phyloP scores from a whole-genome alignment of 2,113 vertebrate genomes.

The Climacteris rufus region DNA sequence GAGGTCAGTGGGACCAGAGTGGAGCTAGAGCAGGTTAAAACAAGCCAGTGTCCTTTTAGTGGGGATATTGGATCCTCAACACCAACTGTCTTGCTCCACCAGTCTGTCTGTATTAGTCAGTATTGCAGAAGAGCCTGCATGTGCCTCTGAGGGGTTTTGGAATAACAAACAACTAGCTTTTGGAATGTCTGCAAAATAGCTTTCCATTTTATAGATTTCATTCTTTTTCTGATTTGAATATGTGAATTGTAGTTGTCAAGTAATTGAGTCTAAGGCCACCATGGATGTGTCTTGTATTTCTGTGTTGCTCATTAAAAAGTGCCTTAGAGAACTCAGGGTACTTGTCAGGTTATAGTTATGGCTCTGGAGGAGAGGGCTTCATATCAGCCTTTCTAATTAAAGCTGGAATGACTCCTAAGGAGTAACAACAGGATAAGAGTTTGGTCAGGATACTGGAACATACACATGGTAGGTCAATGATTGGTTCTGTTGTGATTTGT shows the following conservation, averaged over 20 bases:
- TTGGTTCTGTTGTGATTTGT: background rate
- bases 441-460: background rate
- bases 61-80: background rate
- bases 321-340: background rate
- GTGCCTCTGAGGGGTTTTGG: background rate
- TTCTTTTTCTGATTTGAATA: background rate
- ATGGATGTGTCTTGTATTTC: background rate
- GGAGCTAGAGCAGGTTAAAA: background rate
- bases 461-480: background rate
- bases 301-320: background rate
- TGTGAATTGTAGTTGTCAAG: background rate
- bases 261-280: background rate
- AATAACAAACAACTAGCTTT: background rate
- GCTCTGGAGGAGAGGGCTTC: background rate
- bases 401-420: background rate
- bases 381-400: background rate
- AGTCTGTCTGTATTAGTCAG: background rate
- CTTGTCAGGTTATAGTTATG: background rate
- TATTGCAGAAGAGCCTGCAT: background rate
- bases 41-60: rapidly evolving
- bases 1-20: background rate
- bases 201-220: background rate
- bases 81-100: background rate
- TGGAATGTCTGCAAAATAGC: background rate
- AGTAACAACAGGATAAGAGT: background rate